Percentiles rank a stretch among this genome's conserved stretches.
These are phyloP conservation scores for Odontomachus brunneus DNA, from an alignment of 1,140 invertebrate species.

Conservation along the genomic window DNA sequence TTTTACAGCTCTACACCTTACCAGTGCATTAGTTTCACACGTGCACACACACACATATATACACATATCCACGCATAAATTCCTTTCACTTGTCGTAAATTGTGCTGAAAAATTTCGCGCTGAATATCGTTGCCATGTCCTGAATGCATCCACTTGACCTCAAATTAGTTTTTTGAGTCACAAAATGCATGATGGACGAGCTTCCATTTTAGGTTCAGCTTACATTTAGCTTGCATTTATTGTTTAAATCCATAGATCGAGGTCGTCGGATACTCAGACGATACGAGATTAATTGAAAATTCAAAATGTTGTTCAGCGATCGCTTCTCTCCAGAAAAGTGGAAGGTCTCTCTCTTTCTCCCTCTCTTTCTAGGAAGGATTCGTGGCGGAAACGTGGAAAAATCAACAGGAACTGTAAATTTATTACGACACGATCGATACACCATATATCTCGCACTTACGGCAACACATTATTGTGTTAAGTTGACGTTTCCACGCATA, in stretches of 20 bases:
- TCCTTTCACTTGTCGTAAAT: slow-evolving; percentile 22
- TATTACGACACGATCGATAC: slow-evolving; percentile 23
- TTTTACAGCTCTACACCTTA: slow-evolving; percentile 2
- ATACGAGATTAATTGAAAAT: slow-evolving; percentile 42
- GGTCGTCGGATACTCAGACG: not conserved
- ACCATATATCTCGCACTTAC: slow-evolving; percentile 1
- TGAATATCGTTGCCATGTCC: slow-evolving; percentile 20
- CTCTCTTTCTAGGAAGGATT: slow-evolving; percentile 8
- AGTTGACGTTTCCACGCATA: not conserved
- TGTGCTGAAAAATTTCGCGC: slow-evolving; percentile 26
- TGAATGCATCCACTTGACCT: slow-evolving; percentile 32
- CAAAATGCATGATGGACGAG: slow-evolving; percentile 16
- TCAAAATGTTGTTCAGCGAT: slow-evolving; percentile 21
- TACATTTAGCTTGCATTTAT: not conserved
- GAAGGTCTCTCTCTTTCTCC: no score
- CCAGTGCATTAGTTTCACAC: slow-evolving; percentile 26
- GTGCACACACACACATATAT: not conserved
- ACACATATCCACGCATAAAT: not conserved
- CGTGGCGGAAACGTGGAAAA: slow-evolving; percentile 14
- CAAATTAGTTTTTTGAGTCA: slow-evolving; percentile 10
- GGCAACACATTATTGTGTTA: not conserved
- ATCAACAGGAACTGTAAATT: slow-evolving; percentile 37
- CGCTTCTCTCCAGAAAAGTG: not conserved
- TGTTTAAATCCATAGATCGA: not conserved
- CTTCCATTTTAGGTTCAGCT: not conserved